A percentile compares a stretch with the other conserved stretches of the same genome.
These are phyloP conservation scores for Carposina sasakii DNA, from an alignment of 1,140 invertebrate species.

Conservation along the genomic window DNA sequence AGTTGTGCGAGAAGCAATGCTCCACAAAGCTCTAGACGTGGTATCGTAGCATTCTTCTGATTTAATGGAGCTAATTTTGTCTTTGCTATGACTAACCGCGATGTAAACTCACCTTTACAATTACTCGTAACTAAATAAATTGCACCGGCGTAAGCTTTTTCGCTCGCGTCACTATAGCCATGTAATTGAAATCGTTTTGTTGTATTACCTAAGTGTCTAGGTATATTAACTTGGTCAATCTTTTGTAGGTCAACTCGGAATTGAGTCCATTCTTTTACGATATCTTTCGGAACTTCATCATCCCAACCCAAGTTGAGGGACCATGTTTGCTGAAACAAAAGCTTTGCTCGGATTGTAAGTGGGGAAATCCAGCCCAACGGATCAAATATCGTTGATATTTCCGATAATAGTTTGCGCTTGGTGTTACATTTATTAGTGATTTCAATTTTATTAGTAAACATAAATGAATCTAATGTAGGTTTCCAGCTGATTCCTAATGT, in stretches of 20 bases:
- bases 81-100: not conserved
- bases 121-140: conserved; percentile 3
- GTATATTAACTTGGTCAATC: conserved; percentile 1
- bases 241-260: not conserved
- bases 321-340: conserved; percentile 28
- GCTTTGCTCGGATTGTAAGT: conserved; percentile 24
- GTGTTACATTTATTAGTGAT: conserved; percentile 12
- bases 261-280: conserved; percentile 17
- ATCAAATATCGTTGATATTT: conserved; percentile 33
- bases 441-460: conserved; percentile 12
- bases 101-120: not conserved
- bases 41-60: conserved; percentile 29
- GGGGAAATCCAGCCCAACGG: conserved; percentile 39
- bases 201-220: not conserved
- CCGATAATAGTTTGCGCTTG: conserved; percentile 33
- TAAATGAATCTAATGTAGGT: conserved; percentile 21
- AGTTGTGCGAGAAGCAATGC: conserved; percentile 43
- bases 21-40: conserved; percentile 61
- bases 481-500: conserved; percentile 26
- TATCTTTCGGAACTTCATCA: conserved; percentile 11
- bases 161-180: conserved; percentile 27
- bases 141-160: conserved; percentile 18
- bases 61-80: conserved; percentile 3
- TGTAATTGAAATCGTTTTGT: conserved; percentile 14
- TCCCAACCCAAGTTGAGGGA: conserved; percentile 20